Evolutionary conservation across 2,888 invertebrate genomes (phyloP).

Genomic region (Lucinisca nassula): DNA sequence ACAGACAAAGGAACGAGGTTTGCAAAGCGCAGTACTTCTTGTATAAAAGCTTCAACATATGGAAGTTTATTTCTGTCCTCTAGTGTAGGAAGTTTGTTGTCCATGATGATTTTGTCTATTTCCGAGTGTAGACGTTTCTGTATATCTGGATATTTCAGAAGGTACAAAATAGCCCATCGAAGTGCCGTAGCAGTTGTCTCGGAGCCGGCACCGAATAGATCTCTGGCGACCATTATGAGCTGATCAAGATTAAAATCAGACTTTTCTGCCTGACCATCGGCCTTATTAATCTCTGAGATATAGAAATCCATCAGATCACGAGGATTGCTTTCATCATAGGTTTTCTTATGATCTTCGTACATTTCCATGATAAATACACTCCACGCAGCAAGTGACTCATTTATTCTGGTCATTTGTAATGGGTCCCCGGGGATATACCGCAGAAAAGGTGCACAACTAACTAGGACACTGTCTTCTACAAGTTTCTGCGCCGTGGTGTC

Average conservation of each 20-base stretch:
- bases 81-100: conserved; percentile 22
- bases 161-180: conserved; percentile 49
- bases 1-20: conserved; percentile 86
- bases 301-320: conserved; percentile 63
- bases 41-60: conserved; percentile 61
- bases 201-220: conserved; percentile 64
- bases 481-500: neutral
- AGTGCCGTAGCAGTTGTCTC: conserved; percentile 63
- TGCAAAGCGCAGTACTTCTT: conserved; percentile 84
- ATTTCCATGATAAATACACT: neutral
- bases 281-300: conserved; percentile 34
- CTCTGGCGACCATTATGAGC: conserved; percentile 33
- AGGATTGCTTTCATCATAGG: conserved; percentile 44
- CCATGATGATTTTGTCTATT: conserved; percentile 16
- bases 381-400: neutral
- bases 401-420: conserved; percentile 16
- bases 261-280: neutral
- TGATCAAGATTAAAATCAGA: conserved; percentile 2
- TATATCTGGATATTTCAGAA: conserved; percentile 23
- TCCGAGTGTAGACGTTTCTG: neutral
- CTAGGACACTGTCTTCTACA: conserved; percentile 1
- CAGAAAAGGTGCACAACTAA: conserved; percentile 53
- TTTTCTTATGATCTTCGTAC: conserved; percentile 51
- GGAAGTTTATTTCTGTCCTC: conserved; percentile 46
- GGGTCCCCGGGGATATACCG: conserved; percentile 47